phyloP scores from a whole-genome alignment of 2,888 invertebrate species.

The Vanessa cardui region DNA sequence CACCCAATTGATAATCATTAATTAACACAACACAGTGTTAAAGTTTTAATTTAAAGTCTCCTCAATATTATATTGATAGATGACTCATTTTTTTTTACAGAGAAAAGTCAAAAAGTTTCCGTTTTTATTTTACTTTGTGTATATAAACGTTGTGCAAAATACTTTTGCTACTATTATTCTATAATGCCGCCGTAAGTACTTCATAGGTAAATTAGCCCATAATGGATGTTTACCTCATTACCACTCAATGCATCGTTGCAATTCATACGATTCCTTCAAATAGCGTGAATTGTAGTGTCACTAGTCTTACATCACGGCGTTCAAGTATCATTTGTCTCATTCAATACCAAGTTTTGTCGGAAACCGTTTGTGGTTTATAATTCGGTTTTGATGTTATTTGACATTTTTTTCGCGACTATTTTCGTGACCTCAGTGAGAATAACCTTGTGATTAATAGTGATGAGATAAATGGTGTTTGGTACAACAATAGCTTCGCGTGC shows the following conservation, averaged over 20 bases:
- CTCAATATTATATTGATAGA: too few species aligned
- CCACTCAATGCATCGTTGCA: background rate
- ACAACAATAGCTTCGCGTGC: constrained; percentile 54
- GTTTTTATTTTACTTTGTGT: too few species aligned
- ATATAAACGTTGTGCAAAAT: too few species aligned
- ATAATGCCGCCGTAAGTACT: too few species aligned
- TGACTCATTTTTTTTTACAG: too few species aligned
- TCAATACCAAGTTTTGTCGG: constrained; percentile 49
- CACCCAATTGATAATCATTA: too few species aligned
- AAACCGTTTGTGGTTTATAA: constrained; percentile 29
- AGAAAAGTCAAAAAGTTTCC: too few species aligned
- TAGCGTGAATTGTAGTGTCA: constrained; percentile 50
- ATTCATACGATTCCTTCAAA: constrained; percentile 45
- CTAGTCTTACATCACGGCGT: constrained; percentile 58
- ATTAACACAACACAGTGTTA: too few species aligned
- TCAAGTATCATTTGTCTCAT: constrained; percentile 56
- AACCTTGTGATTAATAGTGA: constrained; percentile 39
- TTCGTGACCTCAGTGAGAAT: constrained; percentile 12
- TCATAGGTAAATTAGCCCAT: too few species aligned
- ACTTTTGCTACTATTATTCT: too few species aligned
- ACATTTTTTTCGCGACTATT: constrained; percentile 3
- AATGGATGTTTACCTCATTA: background rate
- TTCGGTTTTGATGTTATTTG: constrained; percentile 1
- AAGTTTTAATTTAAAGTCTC: too few species aligned
- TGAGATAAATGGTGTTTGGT: constrained; percentile 68